Base-by-base conservation (phyloP, 1,140 invertebrate species). In the Camponotus vicinus region DNA sequence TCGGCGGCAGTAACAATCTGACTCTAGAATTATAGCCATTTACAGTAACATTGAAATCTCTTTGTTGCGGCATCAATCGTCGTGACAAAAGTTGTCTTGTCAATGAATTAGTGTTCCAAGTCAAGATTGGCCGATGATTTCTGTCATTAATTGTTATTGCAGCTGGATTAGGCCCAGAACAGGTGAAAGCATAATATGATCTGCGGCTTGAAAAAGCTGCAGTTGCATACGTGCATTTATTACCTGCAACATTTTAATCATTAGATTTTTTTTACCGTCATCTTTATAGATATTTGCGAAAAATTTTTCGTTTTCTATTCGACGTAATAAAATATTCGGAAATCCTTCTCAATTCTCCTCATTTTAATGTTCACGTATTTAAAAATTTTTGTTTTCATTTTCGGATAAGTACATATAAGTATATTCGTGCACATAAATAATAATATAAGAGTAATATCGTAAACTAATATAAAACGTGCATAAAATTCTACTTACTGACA, bases 131-230 rank as follows among this genome's bases (percentile, higher is more conserved):
- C 76, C 89, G 83, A 59, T 93, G 89, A 18, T 88, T 57, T 0
- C 73, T 32, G 63, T 94, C 79, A 59, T 91, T 90, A 57, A 94
- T 92, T 18, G 37, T 82, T 5, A 93, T 88, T 7, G 79, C 77
- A 0, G 69, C 3, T 0, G 96, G 95, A 77, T 95, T 94, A 5
- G 96, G 94, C 15, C 97, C 97, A n/a, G 91, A 94, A 92, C 98
- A 99, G 27, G 95, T 96, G n/a, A 98, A 91, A 0, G 96, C 95
- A 90, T 97, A 97, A 91, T 97, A 96, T 0, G 96, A 95, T 9
- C 94, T 96, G 27, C 96, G 95, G 13, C 93, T 94, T 77, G 97
- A 97, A 85, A 98, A 96, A 5, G 95, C 95, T 0, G 95, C 97
- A n/a, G 96, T 96, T 76, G 97, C 96, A 92, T 96, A 97, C 78